Conservation (phyloP, 2,888 invertebrate genomes). For the Pandemis cinnamomeana region DNA sequence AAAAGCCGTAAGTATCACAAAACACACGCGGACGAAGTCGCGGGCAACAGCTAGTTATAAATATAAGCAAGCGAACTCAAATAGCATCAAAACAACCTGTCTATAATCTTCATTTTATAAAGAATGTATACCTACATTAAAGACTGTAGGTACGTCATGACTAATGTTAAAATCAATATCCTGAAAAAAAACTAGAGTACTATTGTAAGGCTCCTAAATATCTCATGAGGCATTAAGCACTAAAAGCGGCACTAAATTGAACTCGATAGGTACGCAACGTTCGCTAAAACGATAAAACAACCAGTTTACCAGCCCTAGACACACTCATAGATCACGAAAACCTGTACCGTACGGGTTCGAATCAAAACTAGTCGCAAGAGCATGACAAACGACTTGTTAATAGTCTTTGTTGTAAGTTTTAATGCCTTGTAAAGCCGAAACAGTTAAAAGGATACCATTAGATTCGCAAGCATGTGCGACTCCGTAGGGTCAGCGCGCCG, state of each 20-base stretch:
- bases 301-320: constrained; percentile 52
- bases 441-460: constrained; percentile 63
- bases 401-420: constrained; percentile 66
- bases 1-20: too few species aligned
- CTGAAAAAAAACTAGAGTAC: too few species aligned
- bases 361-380: constrained; percentile 55
- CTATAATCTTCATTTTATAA: too few species aligned
- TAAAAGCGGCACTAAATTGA: constrained; percentile 12
- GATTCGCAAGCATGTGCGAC: constrained; percentile 40
- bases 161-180: too few species aligned
- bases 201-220: background rate
- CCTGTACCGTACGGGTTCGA: constrained; percentile 54
- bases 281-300: constrained; percentile 42
- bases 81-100: background rate
- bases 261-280: background rate
- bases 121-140: too few species aligned
- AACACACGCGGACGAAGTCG: too few species aligned
- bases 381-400: constrained; percentile 77
- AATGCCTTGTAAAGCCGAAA: constrained; percentile 65
- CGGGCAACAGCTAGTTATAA: too few species aligned
- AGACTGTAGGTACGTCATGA: too few species aligned
- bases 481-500: constrained; percentile 44
- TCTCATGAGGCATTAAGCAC: background rate
- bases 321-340: constrained; percentile 56
- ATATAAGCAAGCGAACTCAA: background rate